Conservation (phyloP, 2,113 vertebrate genomes). For the Lagopus leucura region DNA sequence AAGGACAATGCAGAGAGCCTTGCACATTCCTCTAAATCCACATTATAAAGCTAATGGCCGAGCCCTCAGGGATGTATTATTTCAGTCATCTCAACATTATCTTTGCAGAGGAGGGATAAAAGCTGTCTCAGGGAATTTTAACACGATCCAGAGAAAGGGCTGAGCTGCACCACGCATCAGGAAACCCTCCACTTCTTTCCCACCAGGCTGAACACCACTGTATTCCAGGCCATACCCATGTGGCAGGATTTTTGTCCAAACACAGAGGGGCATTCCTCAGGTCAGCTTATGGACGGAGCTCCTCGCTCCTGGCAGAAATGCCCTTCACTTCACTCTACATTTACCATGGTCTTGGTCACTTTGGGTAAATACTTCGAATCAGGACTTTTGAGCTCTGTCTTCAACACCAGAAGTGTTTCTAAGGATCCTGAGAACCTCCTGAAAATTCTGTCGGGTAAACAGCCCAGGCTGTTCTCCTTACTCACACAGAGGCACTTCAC, state of each 20-base stretch:
- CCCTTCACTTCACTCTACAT: slow-evolving; percentile 32
- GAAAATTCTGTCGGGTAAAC: slow-evolving; percentile 15
- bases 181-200: neutral
- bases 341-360: neutral
- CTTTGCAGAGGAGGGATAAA: neutral
- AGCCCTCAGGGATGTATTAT: neutral
- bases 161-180: neutral
- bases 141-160: neutral
- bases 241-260: neutral
- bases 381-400: neutral
- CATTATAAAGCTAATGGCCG: neutral
- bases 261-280: neutral
- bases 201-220: neutral
- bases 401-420: slow-evolving; percentile 21
- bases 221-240: neutral
- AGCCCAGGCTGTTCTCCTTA: neutral
- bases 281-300: neutral
- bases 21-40: neutral
- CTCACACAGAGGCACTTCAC: neutral
- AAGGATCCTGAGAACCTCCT: neutral
- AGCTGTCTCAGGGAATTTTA: neutral
- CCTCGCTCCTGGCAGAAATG: neutral
- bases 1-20: neutral
- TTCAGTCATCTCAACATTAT: neutral
- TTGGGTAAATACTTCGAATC: slow-evolving; percentile 31